A percentile compares a stretch with the other conserved stretches of the same genome.
Conservation (phyloP, 2,888 invertebrate species). For the Fragum fragum region DNA sequence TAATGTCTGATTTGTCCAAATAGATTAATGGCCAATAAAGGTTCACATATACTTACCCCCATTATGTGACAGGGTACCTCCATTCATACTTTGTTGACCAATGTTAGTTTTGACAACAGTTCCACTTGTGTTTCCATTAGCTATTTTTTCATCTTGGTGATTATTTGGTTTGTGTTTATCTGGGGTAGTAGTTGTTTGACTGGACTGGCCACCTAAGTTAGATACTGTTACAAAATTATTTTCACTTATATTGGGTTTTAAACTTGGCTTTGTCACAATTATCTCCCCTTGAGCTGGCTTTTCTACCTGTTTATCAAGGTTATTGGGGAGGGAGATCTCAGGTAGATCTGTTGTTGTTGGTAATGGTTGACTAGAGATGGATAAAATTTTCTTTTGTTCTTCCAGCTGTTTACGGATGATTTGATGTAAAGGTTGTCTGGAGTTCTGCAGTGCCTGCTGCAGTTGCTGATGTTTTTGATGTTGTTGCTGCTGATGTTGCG, state of each 20-base stretch:
- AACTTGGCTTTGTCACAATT: slow-evolving; percentile 36
- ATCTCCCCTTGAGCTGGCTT: slow-evolving; percentile 37
- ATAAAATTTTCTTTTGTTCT: slow-evolving; percentile 67
- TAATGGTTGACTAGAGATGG: slow-evolving; percentile 58
- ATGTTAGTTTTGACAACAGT: slow-evolving; percentile 42
- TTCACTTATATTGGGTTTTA: slow-evolving; percentile 61
- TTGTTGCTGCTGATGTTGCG: slow-evolving; percentile 82
- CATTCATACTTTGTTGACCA: slow-evolving; percentile 43
- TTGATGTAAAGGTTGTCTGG: slow-evolving; percentile 59
- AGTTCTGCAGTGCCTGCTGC: slow-evolving; percentile 70
- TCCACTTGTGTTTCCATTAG: slow-evolving; percentile 33
- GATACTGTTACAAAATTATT: slow-evolving; percentile 24
- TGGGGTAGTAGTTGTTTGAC: slow-evolving; percentile 25
- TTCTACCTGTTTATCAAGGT: slow-evolving; percentile 71
- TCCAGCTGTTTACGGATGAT: slow-evolving; percentile 72
- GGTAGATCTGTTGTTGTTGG: slow-evolving; percentile 51
- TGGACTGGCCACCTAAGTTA: slow-evolving; percentile 27
- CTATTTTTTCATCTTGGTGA: slow-evolving; percentile 36
- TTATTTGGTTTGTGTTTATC: slow-evolving; percentile 46
- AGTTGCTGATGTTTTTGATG: slow-evolving; percentile 80
- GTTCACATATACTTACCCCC: slow-evolving; percentile 61
- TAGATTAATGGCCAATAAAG: too few relatives aligned
- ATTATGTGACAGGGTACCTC: slow-evolving; percentile 58
- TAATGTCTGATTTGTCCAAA: too few relatives aligned
- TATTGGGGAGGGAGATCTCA: slow-evolving; percentile 63